phyloP scores from a whole-genome alignment of 2,797 vertebrate genomes.

The Enteromius paludinosus region DNA sequence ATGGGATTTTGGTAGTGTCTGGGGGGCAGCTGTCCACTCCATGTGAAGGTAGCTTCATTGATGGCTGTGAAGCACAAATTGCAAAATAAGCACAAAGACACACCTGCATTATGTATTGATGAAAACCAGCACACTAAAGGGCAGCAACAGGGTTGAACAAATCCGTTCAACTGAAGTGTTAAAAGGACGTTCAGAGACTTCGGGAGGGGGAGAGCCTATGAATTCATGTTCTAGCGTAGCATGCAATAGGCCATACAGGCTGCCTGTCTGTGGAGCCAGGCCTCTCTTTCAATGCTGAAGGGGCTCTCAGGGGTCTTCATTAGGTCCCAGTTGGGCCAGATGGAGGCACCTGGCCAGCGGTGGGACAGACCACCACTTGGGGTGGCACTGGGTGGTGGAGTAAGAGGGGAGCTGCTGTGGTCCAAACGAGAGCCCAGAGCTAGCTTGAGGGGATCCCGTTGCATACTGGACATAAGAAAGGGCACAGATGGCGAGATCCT shows the following conservation, averaged over 20 bases:
- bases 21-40: constrained; percentile 96
- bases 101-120: neutral
- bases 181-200: neutral
- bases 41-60: constrained; percentile 96
- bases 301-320: constrained; percentile 89
- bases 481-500: constrained; percentile 95
- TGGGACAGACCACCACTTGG: constrained; percentile 83
- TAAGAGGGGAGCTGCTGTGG: constrained; percentile 82
- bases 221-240: neutral
- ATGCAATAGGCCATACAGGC: constrained; percentile 80
- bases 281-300: constrained; percentile 97
- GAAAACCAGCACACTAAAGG: neutral
- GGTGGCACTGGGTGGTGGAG: constrained; percentile 78
- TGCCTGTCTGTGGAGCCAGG: constrained; percentile 94
- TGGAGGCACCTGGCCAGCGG: constrained; percentile 90
- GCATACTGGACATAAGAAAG: constrained; percentile 87
- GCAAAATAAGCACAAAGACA: neutral
- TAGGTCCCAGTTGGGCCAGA: constrained; percentile 90
- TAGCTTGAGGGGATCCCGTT: constrained; percentile 89
- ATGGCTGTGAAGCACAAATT: constrained; percentile 80
- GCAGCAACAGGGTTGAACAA: too few relatives aligned
- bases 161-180: neutral
- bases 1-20: constrained; percentile 96
- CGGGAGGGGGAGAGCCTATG: neutral
- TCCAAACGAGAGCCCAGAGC: constrained; percentile 85